phyloP scores from a whole-genome alignment of 2,888 invertebrate species.

The Stenotaenia linearis region DNA sequence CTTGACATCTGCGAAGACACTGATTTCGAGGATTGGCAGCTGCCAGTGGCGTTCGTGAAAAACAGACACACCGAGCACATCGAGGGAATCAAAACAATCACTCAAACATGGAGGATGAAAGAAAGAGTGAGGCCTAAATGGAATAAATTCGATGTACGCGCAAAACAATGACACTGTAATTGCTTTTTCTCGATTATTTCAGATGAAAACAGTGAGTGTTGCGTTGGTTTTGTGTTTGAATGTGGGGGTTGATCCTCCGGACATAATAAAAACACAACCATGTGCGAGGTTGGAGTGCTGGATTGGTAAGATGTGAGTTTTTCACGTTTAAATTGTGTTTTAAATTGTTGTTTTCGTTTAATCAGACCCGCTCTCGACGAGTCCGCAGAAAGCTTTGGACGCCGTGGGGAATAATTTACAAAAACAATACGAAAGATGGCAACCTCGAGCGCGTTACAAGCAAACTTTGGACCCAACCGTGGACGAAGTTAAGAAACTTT shows the following conservation, averaged over 20 bases:
- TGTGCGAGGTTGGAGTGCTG: conserved; percentile 94
- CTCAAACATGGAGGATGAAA: conserved; percentile 32
- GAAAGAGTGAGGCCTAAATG: conserved; percentile 26
- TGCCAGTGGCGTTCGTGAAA: conserved; percentile 64
- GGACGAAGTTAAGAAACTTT: conserved; percentile 95
- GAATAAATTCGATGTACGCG: not conserved
- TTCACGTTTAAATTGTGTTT: not conserved
- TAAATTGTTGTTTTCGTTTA: not conserved
- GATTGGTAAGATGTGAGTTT: conserved; percentile 64
- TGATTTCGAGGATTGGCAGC: conserved; percentile 32
- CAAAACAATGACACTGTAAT: not conserved
- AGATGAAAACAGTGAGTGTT: conserved; percentile 99
- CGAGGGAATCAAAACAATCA: conserved; percentile 58
- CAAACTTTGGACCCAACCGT: conserved; percentile 94
- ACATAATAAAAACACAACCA: conserved; percentile 93
- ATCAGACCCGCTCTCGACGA: conserved; percentile 68
- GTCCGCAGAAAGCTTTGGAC: conserved; percentile 86
- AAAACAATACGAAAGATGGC: conserved; percentile 97
- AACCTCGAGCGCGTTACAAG: conserved; percentile 94
- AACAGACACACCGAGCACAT: conserved; percentile 68
- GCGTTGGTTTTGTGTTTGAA: conserved; percentile 95
- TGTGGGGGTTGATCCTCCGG: conserved; percentile 99
- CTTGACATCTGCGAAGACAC: conserved; percentile 26
- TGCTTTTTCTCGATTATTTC: conserved; percentile 41
- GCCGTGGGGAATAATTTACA: conserved; percentile 85